These are phyloP conservation scores for Solea solea DNA, from an alignment of 2,113 vertebrate species.

Conservation along the genomic window DNA sequence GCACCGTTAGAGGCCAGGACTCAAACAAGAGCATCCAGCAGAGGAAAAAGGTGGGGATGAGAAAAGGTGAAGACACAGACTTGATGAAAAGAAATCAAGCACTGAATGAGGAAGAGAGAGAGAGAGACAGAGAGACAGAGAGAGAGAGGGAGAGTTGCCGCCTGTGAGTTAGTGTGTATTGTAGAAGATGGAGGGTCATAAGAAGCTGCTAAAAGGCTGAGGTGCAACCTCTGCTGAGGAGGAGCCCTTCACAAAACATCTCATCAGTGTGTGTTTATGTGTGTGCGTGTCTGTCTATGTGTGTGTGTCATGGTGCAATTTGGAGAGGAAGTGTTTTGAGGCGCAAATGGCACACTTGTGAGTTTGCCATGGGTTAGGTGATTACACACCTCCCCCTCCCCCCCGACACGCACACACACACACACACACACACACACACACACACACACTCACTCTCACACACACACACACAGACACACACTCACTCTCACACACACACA, in stretches of 20 bases:
- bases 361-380: constrained; percentile 43
- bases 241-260: constrained; percentile 63
- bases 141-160: constrained; percentile 22
- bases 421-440: constrained; percentile 18
- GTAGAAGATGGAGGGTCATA: constrained; percentile 67
- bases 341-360: constrained; percentile 34
- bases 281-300: constrained; percentile 27
- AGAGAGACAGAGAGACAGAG: constrained; percentile 35
- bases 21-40: constrained; percentile 69
- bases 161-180: constrained; percentile 65
- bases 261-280: constrained; percentile 51
- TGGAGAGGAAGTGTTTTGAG: constrained; percentile 65
- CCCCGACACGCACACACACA: constrained; percentile 33
- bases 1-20: constrained; percentile 32
- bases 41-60: constrained; percentile 69
- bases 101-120: constrained; percentile 62
- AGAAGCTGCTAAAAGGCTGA: constrained; percentile 77
- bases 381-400: constrained; percentile 55
- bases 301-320: constrained; percentile 35
- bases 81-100: constrained; percentile 72
- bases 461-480: constrained; percentile 17
- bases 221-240: constrained; percentile 74
- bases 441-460: background rate
- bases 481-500: constrained; percentile 50
- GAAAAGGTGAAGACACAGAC: constrained; percentile 64